Evolutionary conservation across 2,113 vertebrate species (phyloP).

Genomic region (Paedocypris sp.): DNA sequence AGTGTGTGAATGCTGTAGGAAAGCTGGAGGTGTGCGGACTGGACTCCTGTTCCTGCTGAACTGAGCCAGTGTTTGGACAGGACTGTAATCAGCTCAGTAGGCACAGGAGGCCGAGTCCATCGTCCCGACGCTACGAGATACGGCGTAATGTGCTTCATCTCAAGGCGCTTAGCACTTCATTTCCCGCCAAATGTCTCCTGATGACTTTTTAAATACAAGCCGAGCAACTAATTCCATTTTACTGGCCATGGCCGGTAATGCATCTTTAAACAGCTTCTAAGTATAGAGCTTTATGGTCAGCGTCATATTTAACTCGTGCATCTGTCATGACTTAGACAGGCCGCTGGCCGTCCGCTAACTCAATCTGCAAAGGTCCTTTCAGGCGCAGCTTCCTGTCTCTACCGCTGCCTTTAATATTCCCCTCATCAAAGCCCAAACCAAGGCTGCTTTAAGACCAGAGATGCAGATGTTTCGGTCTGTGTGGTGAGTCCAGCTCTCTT

Average conservation of each 20-base stretch:
- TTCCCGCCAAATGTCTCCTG: conserved; percentile 54
- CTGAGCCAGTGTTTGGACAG: conserved; percentile 97
- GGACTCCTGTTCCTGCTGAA: conserved; percentile 99
- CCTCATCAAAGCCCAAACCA: conserved; percentile 23
- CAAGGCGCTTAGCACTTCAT: conserved; percentile 51
- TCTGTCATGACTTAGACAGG: conserved; percentile 58
- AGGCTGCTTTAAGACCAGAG: conserved; percentile 3
- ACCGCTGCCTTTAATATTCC: conserved; percentile 25
- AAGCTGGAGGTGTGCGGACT: conserved; percentile 55
- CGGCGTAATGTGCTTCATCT: conserved; percentile 37
- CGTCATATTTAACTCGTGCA: conserved; percentile 65
- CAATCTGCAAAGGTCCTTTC: conserved; percentile 10
- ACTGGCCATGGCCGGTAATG: conserved; percentile 62
- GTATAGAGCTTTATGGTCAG: conserved; percentile 61
- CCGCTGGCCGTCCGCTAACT: conserved; percentile 24
- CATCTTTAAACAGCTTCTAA: conserved; percentile 65
- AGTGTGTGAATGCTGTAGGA: not conserved
- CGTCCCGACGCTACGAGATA: conserved; percentile 13
- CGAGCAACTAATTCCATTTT: conserved; percentile 56
- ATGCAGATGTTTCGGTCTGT: conserved; percentile 27
- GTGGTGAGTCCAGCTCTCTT: not conserved
- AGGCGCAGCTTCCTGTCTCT: conserved; percentile 28
- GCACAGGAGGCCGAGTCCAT: conserved; percentile 92
- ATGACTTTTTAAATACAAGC: conserved; percentile 57
- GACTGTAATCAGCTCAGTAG: conserved; percentile 99